Conservation (phyloP, 2,888 invertebrate genomes). For the Drosophila pseudotakahashii region DNA sequence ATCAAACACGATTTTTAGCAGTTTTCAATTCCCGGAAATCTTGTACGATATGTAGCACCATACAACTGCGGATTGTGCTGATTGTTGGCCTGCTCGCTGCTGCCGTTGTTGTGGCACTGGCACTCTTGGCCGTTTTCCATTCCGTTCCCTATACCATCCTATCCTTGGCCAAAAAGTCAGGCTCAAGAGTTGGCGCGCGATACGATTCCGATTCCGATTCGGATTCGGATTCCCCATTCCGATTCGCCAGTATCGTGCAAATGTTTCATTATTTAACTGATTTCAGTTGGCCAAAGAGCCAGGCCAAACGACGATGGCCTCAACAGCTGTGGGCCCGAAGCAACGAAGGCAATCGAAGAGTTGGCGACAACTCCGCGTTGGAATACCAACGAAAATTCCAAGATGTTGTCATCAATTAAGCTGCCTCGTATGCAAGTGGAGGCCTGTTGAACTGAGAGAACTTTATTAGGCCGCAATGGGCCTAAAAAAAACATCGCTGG, state of each 20-base stretch:
- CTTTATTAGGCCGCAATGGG: conserved; percentile 80
- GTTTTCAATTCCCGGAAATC: conserved; percentile 79
- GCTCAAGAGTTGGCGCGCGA: conserved; percentile 37
- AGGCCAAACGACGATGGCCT: conserved; percentile 11
- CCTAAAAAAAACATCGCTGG: neutral
- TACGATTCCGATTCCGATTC: conserved; percentile 59
- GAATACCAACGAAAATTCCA: conserved; percentile 83
- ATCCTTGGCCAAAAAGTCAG: conserved; percentile 15
- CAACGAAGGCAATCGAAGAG: conserved; percentile 29
- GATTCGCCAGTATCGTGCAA: conserved; percentile 72
- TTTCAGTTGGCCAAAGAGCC: conserved; percentile 51
- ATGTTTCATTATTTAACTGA: conserved; percentile 80
- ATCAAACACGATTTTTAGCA: conserved; percentile 81
- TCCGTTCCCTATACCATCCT: neutral
- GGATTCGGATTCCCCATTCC: conserved; percentile 11
- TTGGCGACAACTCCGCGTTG: conserved; percentile 52
- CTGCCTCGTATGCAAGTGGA: conserved; percentile 34
- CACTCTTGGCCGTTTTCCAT: neutral
- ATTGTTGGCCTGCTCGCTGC: conserved; percentile 26
- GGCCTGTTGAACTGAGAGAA: conserved; percentile 83
- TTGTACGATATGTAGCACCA: conserved; percentile 77
- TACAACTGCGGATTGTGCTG: conserved; percentile 55
- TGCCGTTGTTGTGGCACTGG: neutral
- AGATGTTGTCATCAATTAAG: conserved; percentile 84
- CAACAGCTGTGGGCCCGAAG: conserved; percentile 31